Evolutionary conservation across 2,113 vertebrate genomes (phyloP), one percentile per base, ranked within the genome.

Genomic region (Sturnira hondurensis): DNA sequence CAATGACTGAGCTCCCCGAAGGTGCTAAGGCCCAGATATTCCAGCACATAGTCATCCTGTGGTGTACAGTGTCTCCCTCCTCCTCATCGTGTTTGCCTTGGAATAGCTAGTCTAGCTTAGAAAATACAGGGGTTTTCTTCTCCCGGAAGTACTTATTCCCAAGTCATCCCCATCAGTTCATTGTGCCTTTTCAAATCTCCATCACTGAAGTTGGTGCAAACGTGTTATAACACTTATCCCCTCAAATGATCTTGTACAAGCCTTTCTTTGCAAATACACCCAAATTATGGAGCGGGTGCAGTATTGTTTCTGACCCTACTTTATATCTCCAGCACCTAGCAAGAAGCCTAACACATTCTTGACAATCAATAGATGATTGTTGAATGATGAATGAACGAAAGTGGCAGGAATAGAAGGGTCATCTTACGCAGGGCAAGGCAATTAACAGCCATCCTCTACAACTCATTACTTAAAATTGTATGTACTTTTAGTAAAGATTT

Each of bases 401-500:
- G 15, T 77, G 47, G 11, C 70, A 82, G 54, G 10, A 77, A 91
- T 71, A 38, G 10, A 54, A 86, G 22, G 28, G 63, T 52, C 67
- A 61, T 65, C 47, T 89, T 86, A 61, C 26, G 61, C 17, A 9
- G 14, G 13, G n/a, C 26, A 52, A 38, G 31, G 33, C 54, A 61
- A 77, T 86, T n/a, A 81, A 58, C 17, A 82, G 12, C 22, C 74
- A 47, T 78, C 80, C 76, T 87, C 41, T 86, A 47, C 13, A 77
- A 28, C 33, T 77, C 68, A 61, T 61, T 83, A 41, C 8, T 52
- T 65, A 95, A 93, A 92, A 43, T 45, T 47, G 3, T 83, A 14
- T 78, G 14, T 86, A 84, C 31, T 94, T 88, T 93, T 90, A 93
- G 93, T 83, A 87, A 96, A 65, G 28, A 26, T 52, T 84, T 76